Evolutionary conservation across 2,113 vertebrate genomes (phyloP).

Genomic region (Crypturellus undulatus): DNA sequence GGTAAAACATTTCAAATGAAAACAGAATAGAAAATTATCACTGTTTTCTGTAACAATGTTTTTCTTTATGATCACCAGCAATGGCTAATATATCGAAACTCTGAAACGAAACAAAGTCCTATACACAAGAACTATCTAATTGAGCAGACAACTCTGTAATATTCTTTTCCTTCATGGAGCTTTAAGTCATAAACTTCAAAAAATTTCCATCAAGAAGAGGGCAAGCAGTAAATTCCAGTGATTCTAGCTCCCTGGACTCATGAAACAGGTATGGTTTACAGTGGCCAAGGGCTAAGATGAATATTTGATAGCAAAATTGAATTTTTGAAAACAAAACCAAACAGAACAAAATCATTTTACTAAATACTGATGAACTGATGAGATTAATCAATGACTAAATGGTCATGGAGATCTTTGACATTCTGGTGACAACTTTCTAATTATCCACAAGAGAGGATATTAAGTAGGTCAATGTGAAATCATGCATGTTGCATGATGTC

Average conservation of each 20-base stretch:
- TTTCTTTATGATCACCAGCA: background rate
- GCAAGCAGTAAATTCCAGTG: background rate
- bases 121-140: background rate
- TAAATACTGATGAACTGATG: background rate
- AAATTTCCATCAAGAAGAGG: background rate
- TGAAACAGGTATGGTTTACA: background rate
- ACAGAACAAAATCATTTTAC: background rate
- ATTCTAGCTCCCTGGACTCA: background rate
- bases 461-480: slow-evolving; percentile 26
- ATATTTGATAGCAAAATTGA: background rate
- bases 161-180: background rate
- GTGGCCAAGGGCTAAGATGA: background rate
- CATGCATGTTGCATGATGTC: background rate
- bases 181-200: background rate
- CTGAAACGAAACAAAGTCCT: background rate
- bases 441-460: background rate
- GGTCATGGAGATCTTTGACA: background rate
- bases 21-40: background rate
- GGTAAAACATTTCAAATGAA: background rate
- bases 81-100: background rate
- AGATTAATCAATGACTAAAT: slow-evolving; percentile 12
- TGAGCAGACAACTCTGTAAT: background rate
- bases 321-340: background rate
- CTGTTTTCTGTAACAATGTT: background rate
- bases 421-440: slow-evolving; percentile 16